Base-by-base conservation (phyloP, 2,797 vertebrate genomes). In the Gymnopithys bicolor region DNA sequence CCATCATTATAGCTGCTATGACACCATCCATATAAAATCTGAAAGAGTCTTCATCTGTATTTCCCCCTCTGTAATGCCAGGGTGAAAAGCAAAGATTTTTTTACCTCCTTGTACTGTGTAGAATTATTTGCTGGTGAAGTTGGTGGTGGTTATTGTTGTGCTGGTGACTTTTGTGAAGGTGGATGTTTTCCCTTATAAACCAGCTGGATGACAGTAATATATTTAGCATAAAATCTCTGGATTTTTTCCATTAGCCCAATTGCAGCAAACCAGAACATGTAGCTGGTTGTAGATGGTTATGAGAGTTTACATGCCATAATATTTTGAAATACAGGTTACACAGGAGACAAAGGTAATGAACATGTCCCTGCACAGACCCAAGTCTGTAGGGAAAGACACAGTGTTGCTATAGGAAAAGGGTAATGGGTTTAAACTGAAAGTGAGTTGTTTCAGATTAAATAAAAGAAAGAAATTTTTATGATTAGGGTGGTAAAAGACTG, bases 311-410 rank as follows among this genome's bases (percentile, higher is more conserved):
- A 0, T 22, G 18, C 7, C 0, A 1, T 16, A 19, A 10, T 81
- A 25, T 64, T 69, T 73, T 81, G 39, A 14, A 64, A 58, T 66
- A 12, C 5, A 27, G 27, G 15, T 51, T 78, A 60, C 2, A 3
- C 33, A 13, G 64, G n/a, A 21, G 37, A 49, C 17, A n/a, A 66
- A 45, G 19, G 13, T 62, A 33, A 32, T 3, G 14, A 69, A 11
- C 2, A 1, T 3, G 6, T 10, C 6, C 16, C 11, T 53, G 28
- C 3, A 6, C 0, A 48, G 63, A 45, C 24, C 28, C 22, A 28
- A 0, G 4, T 37, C 37, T 37, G 11, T 10, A 80, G 23, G 25
- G 30, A 25, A 79, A 60, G 41, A 37, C 1, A 19, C 8, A 4
- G 3, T 14, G 9, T 58, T 82, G 32, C 27, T 70, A 5, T 2